Evolutionary conservation across 2,888 invertebrate genomes (phyloP).

Genomic region (Brachynemurus nebulosus): DNA sequence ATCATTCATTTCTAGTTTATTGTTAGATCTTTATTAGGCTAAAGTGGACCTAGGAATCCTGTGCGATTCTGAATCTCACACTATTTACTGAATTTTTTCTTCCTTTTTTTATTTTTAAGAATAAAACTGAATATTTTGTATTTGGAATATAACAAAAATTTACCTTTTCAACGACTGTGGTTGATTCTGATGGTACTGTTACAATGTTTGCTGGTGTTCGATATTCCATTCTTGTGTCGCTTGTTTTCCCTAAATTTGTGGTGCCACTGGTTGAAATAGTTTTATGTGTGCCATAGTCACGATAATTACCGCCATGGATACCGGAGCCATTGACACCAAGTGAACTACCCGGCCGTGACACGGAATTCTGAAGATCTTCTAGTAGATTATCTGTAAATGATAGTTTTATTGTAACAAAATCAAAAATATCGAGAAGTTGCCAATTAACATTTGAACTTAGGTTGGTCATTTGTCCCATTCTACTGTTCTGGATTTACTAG

Average conservation of each 20-base stretch:
- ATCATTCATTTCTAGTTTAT: too few relatives aligned
- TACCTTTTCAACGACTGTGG: slow-evolving; percentile 17
- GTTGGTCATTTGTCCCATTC: too few relatives aligned
- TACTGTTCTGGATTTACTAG: too few relatives aligned
- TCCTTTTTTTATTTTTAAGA: too few relatives aligned
- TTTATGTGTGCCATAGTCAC: slow-evolving; percentile 20
- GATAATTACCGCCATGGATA: slow-evolving; percentile 21
- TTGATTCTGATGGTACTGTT: slow-evolving; percentile 30
- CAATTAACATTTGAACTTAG: too few relatives aligned
- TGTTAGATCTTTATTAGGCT: too few relatives aligned
- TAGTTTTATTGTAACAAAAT: too few relatives aligned
- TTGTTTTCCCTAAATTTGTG: slow-evolving; percentile 7
- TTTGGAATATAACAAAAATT: background rate
- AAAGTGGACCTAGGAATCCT: too few relatives aligned
- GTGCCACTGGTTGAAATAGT: slow-evolving; percentile 17
- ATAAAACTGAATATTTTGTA: background rate
- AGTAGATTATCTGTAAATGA: slow-evolving; percentile 31
- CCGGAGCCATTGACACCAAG: slow-evolving; percentile 23
- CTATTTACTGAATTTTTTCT: too few relatives aligned
- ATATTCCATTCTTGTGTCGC: slow-evolving; percentile 20
- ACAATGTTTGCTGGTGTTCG: slow-evolving; percentile 28
- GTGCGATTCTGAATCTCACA: too few relatives aligned
- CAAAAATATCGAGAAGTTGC: too few relatives aligned
- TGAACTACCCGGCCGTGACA: slow-evolving; percentile 28
- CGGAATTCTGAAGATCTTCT: slow-evolving; percentile 32